phyloP scores from a whole-genome alignment of 1,140 invertebrate species.

The Panagrolaimus sp. region DNA sequence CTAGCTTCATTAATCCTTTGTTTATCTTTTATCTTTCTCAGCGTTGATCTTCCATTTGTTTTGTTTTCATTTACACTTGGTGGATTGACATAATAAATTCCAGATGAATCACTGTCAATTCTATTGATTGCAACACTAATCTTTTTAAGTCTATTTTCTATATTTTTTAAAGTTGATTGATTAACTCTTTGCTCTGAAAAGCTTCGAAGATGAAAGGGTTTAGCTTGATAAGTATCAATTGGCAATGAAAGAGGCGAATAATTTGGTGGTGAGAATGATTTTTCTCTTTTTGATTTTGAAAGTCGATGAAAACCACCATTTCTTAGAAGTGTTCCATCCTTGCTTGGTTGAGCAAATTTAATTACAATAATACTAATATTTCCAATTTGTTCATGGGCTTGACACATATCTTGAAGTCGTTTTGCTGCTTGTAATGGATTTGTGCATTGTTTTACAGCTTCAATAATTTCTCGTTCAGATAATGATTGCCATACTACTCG shows the following conservation, averaged over 20 bases:
- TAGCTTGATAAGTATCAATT: neutral
- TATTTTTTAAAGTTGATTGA: conserved; percentile 11
- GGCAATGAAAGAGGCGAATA: neutral
- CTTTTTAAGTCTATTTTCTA: conserved; percentile 16
- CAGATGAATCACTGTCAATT: conserved; percentile 13
- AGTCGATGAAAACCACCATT: too few species aligned
- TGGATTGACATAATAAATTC: conserved; percentile 7
- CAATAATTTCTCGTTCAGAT: conserved; percentile 12
- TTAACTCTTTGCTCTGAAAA: conserved; percentile 5
- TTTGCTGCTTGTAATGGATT: conserved; percentile 9
- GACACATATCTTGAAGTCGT: conserved; percentile 14
- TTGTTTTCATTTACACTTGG: neutral
- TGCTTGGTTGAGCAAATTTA: neutral
- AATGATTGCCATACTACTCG: neutral
- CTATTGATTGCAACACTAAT: conserved; percentile 14
- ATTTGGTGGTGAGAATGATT: neutral
- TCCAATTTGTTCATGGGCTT: conserved; percentile 7
- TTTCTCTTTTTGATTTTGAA: neutral
- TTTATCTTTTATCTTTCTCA: neutral
- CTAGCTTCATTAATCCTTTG: neutral
- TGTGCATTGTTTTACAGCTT: neutral
- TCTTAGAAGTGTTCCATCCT: too few species aligned
- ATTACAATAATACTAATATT: conserved; percentile 15
- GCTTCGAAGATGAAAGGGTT: neutral
- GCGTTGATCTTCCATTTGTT: neutral